These are phyloP conservation scores for Ailurus styani DNA, from an alignment of 2,113 vertebrate species.

Conservation along the genomic window DNA sequence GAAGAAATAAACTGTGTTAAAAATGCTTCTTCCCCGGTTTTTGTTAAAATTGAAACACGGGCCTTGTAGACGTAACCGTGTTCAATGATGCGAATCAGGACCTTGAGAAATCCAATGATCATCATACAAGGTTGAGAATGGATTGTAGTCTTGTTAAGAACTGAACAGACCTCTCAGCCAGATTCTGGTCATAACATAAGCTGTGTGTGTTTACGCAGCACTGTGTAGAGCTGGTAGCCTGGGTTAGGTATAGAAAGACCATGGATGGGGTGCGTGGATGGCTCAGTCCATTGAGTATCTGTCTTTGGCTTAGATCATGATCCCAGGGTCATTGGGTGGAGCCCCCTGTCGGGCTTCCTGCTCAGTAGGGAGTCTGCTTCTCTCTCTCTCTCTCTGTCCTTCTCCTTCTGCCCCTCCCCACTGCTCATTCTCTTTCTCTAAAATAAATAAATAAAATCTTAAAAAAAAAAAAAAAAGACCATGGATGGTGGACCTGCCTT, in stretches of 20 bases:
- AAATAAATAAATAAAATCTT: not conserved
- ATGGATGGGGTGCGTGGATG: no score
- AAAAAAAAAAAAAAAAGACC: no score
- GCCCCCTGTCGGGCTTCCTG: no score
- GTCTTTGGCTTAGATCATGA: no score
- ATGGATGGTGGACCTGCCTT: not conserved
- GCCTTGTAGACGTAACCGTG: not conserved
- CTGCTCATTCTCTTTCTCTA: not conserved
- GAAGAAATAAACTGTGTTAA: not conserved
- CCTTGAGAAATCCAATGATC: not conserved
- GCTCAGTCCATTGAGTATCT: not conserved
- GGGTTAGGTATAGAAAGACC: not conserved
- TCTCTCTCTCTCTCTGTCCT: no score
- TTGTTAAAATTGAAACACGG: not conserved
- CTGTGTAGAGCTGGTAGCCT: not conserved
- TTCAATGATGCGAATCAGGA: not conserved
- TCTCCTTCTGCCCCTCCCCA: not conserved
- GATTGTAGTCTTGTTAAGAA: not conserved
- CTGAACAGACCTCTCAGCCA: not conserved
- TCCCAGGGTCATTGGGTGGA: no score
- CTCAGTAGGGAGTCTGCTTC: no score
- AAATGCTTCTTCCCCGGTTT: not conserved
- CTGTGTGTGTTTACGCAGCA: accelerated
- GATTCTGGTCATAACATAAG: not conserved
- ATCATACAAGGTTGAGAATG: not conserved